Percentiles rank a stretch among this genome's conserved stretches.
Conservation (phyloP, 2,797 vertebrate species). For the Euthynnus affinis region DNA sequence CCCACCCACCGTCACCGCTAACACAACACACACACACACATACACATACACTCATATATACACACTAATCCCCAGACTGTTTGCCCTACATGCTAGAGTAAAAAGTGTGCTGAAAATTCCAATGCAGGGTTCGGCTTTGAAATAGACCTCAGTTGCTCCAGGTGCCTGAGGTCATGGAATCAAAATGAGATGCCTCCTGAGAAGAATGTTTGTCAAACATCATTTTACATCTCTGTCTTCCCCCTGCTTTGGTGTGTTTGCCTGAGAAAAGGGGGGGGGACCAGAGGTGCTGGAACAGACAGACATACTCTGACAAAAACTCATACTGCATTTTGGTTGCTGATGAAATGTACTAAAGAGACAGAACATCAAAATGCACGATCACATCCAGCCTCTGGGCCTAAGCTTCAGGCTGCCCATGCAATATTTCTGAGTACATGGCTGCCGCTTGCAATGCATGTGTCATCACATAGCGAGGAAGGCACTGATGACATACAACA, state of each 20-base stretch:
- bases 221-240: conserved; percentile 52
- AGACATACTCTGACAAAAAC: background rate
- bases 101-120: conserved; percentile 64
- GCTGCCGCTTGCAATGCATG: conserved; percentile 49
- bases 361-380: conserved; percentile 61
- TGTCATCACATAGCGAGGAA: conserved; percentile 42
- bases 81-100: conserved; percentile 57
- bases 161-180: conserved; percentile 66
- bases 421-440: conserved; percentile 63
- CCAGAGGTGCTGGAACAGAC: conserved; percentile 33
- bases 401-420: conserved; percentile 62
- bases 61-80: conserved; percentile 61
- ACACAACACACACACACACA: conserved; percentile 24
- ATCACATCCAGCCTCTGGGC: conserved; percentile 68
- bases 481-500: conserved; percentile 34
- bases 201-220: conserved; percentile 73
- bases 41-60: conserved; percentile 27
- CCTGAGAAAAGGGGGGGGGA: conserved; percentile 9
- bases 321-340: conserved; percentile 12
- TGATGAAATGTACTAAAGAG: conserved; percentile 32
- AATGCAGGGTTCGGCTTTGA: conserved; percentile 57
- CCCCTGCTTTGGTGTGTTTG: conserved; percentile 34
- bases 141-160: conserved; percentile 43
- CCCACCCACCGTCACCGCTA: conserved; percentile 50
- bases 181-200: conserved; percentile 56